Conservation (phyloP, 2,113 vertebrate genomes). For the Plectropomus leopardus region DNA sequence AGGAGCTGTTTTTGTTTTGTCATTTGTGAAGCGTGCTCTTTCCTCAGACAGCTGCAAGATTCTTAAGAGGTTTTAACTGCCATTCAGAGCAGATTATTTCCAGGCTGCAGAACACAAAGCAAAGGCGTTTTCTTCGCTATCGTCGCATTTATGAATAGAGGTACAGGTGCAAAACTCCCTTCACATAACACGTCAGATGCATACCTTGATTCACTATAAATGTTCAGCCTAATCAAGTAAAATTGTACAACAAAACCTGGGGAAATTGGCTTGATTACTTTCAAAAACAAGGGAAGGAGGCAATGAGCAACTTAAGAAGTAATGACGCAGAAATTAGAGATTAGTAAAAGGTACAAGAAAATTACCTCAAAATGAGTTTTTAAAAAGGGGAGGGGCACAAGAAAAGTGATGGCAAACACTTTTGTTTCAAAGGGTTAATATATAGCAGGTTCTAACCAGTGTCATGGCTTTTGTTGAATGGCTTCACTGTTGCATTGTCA, state of each 20-base stretch:
- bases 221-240: neutral
- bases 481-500: no score
- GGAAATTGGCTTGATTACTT: no score
- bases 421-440: no score
- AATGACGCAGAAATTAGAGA: no score
- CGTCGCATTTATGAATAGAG: slow-evolving; percentile 8
- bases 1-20: neutral
- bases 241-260: neutral
- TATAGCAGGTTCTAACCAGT: no score
- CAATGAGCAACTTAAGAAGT: no score
- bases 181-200: neutral
- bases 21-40: neutral
- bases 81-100: slow-evolving; percentile 46
- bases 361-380: no score
- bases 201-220: neutral
- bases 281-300: no score
- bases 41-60: neutral
- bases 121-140: slow-evolving; percentile 32
- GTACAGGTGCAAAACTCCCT: neutral
- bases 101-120: slow-evolving; percentile 21
- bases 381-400: no score
- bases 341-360: no score
- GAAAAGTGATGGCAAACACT: no score
- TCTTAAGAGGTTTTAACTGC: slow-evolving; percentile 32
- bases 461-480: no score